Base-by-base conservation (phyloP, 37 sponge, comb jelly and placozoan genomes). In the Ianthella basta region DNA sequence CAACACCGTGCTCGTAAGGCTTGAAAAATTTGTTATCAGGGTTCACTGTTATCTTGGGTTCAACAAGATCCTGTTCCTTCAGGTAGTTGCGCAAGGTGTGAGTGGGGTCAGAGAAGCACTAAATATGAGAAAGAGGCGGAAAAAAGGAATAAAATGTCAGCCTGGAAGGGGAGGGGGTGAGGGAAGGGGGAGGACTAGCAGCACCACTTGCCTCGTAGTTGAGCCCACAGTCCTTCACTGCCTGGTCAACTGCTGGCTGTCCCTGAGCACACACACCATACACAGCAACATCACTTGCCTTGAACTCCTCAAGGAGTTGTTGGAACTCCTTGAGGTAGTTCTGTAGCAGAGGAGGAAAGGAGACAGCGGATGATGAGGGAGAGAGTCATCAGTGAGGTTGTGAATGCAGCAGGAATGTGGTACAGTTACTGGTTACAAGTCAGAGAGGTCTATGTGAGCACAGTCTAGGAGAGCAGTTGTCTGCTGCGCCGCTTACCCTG, bases 271-370 rank as follows among this genome's bases (percentile, higher is more conserved):
- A 80, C 53, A 95, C 80, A 50, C 81, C 95, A 73, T 84, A 95
- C 56, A 95, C 39, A 24, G 83, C 87, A 78, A 95, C 95, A 50
- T 86, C 81, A 59, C 82, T 85, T 18, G 54, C 87, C 87, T 69
- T 64, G 67, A 95, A 80, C 88, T 95, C 95, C 87, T 87, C 93
- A 32, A 53, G 69, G 88, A 95, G 82, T 15, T 91, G 60, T 63
- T 87, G 87, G 86, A 91, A 95, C 85, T 95, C 95, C 65, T 64
- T 87, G 86, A 95, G 95, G 89, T 95, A 95, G 90, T 53, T 70
- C 95, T 95, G 80, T n/a, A n/a, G n/a, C 6, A 19, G 55, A 33
- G 53, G 34, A 37, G 60, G 19, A 33, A 34, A 65, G 20, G 18
- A 4, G 4, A 23, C 38, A 8, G 75, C 13, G 75, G 27, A 21